Evolutionary conservation across 2,888 invertebrate species (phyloP), one percentile per base, ranked within the genome.

Genomic region (Dilophus febrilis): DNA sequence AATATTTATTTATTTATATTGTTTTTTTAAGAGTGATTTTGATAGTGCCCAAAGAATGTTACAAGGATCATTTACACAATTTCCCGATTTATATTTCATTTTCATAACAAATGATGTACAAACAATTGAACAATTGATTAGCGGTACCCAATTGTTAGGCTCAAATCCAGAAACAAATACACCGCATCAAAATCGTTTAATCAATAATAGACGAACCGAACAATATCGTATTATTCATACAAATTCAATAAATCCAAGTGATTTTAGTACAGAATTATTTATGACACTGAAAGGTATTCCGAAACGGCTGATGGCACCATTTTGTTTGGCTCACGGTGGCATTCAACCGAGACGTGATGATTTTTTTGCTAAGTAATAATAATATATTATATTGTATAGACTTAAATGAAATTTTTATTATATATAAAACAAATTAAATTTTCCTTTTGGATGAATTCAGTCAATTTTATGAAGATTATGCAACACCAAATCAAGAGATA

Each of bases 381-480:
- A n/a, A 18, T 34, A 17, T 12, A 11, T 22, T 22, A 6, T 22
- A 6, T 22, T 22, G n/a, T n/a, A n/a, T 31, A 31, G 7, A 11
- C n/a, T 11, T 31, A 11, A 31, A 7, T 11, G 32, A 31, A 31
- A 27, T 27, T 27, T 8, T 8, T 11, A 27, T 27, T 27, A 11
- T 29, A 29, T 13, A 29, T 29, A n/a, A 4, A 13, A n/a, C 12
- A 29, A 29, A n/a, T 29, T 29, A 29, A 19, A 19, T 35, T 35
- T 19, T 31, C n/a, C n/a, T 6, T 31, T 31, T 31, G 6, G 4
- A 12, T 31, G 7, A 58, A 13, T 29, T 54, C 37, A 52, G 52
- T 22, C 64, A 68, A 48, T 51, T 64, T 42, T 67, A 67, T 40
- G 76, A 77, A 55, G 74, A 75, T 52, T 75, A 71, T 44, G 61